Evolutionary conservation across 2,797 vertebrate species (phyloP), one percentile per base, ranked within the genome.

Genomic region (Antrozous pallidus): DNA sequence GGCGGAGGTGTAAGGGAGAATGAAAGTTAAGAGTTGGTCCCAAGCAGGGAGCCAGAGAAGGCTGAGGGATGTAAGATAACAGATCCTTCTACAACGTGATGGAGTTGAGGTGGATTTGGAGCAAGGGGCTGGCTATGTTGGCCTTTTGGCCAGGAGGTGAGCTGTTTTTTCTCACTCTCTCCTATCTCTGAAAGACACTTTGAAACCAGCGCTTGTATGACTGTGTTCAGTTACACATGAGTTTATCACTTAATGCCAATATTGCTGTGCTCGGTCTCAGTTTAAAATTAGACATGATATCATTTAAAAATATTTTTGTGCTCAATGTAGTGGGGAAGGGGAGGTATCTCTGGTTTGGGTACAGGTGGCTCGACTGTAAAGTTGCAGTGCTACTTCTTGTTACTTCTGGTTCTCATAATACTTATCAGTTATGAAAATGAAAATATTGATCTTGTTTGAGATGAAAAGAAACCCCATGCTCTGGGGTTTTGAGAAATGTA

Each of bases 11-110:
- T 75, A 49, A 71, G 36, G 42, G 51, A 56, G 28, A 69, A 90
- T 81, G 69, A 90, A 97, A 96, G 94, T 81, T 79, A 83, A 92
- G 92, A 33, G 33, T 74, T 26, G 0, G 78, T 92, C 86, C 94
- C 5, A 0, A 82, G 80, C n/a, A 0, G 71, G 71, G 40, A 77
- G 54, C 26, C 28, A 45, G 81, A 45, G 56, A 78, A 22, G 1
- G 14, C 5, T 47, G 10, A 26, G 20, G 81, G 24, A 2, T 11
- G 10, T 40, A 14, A 31, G 73, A 10, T 8, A 31, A 3, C 69
- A 79, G 63, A 54, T 2, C 67, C 31, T 45, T 74, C 56, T 24
- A 47, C 28, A n/a, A 36, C 2, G 3, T 40, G 14, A 2, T 17
- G 16, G 71, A 47, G 3, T 40, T 18, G 5, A 73, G 38, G 40